phyloP scores from a whole-genome alignment of 2,113 vertebrate genomes.

The Pseudopodoces humilis region DNA sequence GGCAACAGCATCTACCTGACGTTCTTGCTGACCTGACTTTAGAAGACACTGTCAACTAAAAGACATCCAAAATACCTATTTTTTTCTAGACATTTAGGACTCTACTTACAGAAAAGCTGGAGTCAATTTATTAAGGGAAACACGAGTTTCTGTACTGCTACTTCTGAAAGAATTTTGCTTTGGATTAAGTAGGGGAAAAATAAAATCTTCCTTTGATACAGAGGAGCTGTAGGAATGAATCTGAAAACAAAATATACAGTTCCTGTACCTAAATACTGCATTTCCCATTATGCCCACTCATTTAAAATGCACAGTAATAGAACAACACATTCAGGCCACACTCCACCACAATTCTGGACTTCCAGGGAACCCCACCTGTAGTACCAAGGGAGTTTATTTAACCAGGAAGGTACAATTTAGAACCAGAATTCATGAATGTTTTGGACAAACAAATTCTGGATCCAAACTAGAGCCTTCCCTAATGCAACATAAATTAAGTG shows the following conservation, averaged over 20 bases:
- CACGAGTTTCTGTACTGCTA: not conserved
- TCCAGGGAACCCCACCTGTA: not conserved
- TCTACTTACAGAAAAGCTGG: not conserved
- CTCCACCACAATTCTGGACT: accelerated
- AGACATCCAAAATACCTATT: accelerated
- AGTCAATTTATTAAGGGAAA: not conserved
- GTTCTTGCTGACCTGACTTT: not conserved
- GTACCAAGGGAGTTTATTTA: not conserved
- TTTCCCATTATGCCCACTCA: not conserved
- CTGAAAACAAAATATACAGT: not conserved
- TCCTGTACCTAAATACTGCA: not conserved
- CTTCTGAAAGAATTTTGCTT: not conserved
- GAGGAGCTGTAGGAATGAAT: not conserved
- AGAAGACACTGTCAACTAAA: not conserved
- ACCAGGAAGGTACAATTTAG: not conserved
- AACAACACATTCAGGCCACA: not conserved
- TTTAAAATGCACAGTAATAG: not conserved
- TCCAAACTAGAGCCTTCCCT: not conserved
- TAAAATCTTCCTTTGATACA: not conserved
- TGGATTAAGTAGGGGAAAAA: not conserved
- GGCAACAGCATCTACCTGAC: not conserved
- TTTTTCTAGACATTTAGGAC: not conserved
- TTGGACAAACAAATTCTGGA: not conserved
- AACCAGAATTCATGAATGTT: not conserved
- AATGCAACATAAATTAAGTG: not conserved